A percentile compares a stretch with the other conserved stretches of the same genome.
Evolutionary conservation across 2,113 vertebrate species (phyloP).

Genomic region (Erythrocebus patas): DNA sequence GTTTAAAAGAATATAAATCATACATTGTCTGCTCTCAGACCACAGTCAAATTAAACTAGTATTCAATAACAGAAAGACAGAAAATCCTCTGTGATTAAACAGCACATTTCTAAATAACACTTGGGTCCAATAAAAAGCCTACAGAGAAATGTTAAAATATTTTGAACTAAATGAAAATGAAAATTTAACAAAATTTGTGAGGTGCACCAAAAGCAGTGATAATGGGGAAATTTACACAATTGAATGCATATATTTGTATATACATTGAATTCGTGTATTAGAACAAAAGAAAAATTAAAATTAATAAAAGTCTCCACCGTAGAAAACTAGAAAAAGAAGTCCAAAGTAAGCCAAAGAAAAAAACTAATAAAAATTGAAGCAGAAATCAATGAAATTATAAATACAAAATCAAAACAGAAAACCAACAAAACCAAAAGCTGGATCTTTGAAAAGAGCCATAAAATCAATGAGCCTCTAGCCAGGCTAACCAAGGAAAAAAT

Average conservation of each 20-base stretch:
- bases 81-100: not conserved
- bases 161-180: not conserved
- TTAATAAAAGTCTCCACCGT: not conserved
- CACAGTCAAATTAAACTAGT: not conserved
- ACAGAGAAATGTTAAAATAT: not conserved
- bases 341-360: not conserved
- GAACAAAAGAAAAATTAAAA: not conserved
- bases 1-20: not conserved
- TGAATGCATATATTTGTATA: not conserved
- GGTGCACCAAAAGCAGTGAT: not conserved
- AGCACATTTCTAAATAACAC: not conserved
- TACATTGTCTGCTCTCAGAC: not conserved
- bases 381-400: not conserved
- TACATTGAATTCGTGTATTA: not conserved
- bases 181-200: not conserved
- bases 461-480: not conserved
- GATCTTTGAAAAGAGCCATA: not conserved
- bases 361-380: not conserved
- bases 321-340: not conserved
- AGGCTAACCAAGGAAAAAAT: not conserved
- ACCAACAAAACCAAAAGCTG: not conserved
- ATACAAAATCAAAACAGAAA: not conserved
- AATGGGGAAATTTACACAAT: not conserved
- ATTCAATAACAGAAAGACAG: not conserved
- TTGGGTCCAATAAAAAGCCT: not conserved